Conservation (phyloP, 2,888 invertebrate genomes). For the Marronus borbonicus region DNA sequence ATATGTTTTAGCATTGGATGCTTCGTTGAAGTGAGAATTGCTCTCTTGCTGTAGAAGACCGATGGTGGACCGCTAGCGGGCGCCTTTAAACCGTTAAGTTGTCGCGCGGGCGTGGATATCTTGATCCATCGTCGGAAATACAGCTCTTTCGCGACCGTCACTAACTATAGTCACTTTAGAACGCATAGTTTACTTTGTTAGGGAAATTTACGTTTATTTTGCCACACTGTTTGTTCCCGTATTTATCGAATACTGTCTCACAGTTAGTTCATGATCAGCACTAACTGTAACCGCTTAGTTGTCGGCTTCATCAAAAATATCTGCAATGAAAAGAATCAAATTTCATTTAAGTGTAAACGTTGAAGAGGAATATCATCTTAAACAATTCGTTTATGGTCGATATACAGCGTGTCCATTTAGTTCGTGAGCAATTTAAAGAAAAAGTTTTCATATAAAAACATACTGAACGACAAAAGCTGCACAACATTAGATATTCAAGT, state of each 20-base stretch:
- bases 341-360: too few relatives aligned
- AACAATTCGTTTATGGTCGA: too few relatives aligned
- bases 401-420: too few relatives aligned
- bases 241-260: neutral
- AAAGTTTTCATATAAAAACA: too few relatives aligned
- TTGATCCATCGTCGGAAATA: constrained; percentile 60
- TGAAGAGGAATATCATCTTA: too few relatives aligned
- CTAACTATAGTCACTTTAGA: constrained; percentile 59
- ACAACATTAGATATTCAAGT: too few relatives aligned
- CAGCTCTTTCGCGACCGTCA: constrained; percentile 65
- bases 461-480: too few relatives aligned
- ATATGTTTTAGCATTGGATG: constrained; percentile 59
- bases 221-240: neutral
- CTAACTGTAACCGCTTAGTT: neutral
- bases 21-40: constrained; percentile 44
- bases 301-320: neutral
- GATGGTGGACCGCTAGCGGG: neutral
- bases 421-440: too few relatives aligned
- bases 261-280: neutral
- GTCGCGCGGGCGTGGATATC: constrained; percentile 51
- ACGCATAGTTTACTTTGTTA: constrained; percentile 54
- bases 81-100: constrained; percentile 55
- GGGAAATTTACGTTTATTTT: neutral
- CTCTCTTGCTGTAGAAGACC: constrained; percentile 12
- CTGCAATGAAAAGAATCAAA: neutral